Percentiles rank a stretch among this genome's conserved stretches.
Conservation (phyloP, 2,113 vertebrate species). For the Oenanthe oenanthe region DNA sequence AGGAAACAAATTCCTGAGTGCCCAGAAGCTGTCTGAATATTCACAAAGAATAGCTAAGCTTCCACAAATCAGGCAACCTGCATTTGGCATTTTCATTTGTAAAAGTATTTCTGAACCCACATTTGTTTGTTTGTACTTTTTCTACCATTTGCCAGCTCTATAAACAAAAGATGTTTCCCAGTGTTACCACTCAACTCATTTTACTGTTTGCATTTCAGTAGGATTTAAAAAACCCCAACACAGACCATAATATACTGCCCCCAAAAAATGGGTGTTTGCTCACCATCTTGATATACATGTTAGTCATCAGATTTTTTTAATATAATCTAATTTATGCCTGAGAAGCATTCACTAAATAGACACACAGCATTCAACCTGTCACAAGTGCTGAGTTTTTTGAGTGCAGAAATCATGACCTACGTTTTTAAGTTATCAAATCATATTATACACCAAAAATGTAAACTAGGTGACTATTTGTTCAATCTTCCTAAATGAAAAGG, state of each 20-base stretch:
- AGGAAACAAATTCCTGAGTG: neutral
- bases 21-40: neutral
- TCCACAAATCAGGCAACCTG: neutral
- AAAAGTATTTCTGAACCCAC: conserved; percentile 17
- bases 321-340: neutral
- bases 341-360: neutral
- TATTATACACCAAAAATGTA: neutral
- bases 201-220: conserved; percentile 13
- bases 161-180: conserved; percentile 52
- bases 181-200: neutral
- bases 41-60: neutral
- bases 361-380: neutral
- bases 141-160: conserved; percentile 33
- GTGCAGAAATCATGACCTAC: neutral
- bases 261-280: neutral
- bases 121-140: conserved; percentile 49
- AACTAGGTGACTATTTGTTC: neutral
- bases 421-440: neutral
- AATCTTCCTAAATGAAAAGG: neutral
- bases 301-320: neutral
- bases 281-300: neutral
- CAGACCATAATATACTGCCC: neutral
- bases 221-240: neutral
- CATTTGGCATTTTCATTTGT: neutral
- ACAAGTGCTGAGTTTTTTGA: neutral